Conservation (phyloP, 2,797 vertebrate genomes). For the Lutjanus argentimaculatus region DNA sequence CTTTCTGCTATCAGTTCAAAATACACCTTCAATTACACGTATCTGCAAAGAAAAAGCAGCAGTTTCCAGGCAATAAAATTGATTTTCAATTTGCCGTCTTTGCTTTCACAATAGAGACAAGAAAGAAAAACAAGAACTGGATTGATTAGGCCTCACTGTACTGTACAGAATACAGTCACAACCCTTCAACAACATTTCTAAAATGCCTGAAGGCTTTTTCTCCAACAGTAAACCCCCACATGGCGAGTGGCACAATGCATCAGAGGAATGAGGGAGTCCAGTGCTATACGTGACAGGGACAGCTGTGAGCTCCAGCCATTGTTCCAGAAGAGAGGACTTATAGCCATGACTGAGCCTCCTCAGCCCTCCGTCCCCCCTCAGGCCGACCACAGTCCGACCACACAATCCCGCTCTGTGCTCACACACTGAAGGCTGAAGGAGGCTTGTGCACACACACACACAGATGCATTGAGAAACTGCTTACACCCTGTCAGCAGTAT, state of each 20-base stretch:
- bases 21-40: background rate
- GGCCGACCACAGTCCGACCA: slow-evolving; percentile 37
- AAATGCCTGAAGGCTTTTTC: slow-evolving; percentile 66
- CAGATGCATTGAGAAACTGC: slow-evolving; percentile 68
- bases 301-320: slow-evolving; percentile 83
- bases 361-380: slow-evolving; percentile 36
- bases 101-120: background rate
- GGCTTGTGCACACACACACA: slow-evolving; percentile 37
- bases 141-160: slow-evolving; percentile 35
- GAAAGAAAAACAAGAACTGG: background rate
- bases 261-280: slow-evolving; percentile 75
- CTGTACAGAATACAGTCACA: slow-evolving; percentile 39
- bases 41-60: background rate
- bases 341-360: slow-evolving; percentile 75
- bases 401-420: slow-evolving; percentile 71
- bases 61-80: background rate
- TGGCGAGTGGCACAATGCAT: slow-evolving; percentile 67
- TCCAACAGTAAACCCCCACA: slow-evolving; percentile 59
- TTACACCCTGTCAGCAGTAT: slow-evolving; percentile 76
- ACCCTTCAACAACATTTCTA: slow-evolving; percentile 61
- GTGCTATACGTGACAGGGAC: slow-evolving; percentile 79
- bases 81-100: slow-evolving; percentile 17
- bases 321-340: slow-evolving; percentile 82
- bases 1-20: background rate
- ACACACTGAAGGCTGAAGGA: slow-evolving; percentile 32